Evolutionary conservation across 2,888 invertebrate genomes (phyloP).

Genomic region (Drosophila monieri): DNA sequence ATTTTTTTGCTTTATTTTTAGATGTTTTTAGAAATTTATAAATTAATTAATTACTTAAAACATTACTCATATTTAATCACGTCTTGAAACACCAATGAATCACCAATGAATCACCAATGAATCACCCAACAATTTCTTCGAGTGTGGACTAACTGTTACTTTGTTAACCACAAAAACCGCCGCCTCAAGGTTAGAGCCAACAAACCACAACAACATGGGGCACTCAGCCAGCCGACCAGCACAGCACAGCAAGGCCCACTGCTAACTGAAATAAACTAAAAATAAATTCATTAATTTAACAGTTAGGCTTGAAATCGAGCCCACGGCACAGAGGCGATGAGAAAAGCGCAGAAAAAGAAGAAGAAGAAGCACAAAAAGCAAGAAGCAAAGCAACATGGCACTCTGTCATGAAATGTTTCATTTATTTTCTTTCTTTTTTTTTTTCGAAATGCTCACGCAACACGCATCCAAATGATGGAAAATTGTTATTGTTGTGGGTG

Average conservation of each 20-base stretch:
- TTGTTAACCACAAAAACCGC: conserved; percentile 52
- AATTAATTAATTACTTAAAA: too few relatives aligned
- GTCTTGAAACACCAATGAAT: too few relatives aligned
- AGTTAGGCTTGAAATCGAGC: conserved; percentile 59
- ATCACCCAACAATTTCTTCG: background rate
- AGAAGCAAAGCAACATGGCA: conserved; percentile 32
- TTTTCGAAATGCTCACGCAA: conserved; percentile 30
- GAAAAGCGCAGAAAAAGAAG: background rate
- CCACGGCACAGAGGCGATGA: conserved; percentile 25
- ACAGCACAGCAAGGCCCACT: conserved; percentile 13
- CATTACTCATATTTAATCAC: too few relatives aligned
- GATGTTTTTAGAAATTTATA: too few relatives aligned
- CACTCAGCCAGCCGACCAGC: conserved; percentile 31
- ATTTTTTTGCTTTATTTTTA: too few relatives aligned
- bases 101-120: too few relatives aligned
- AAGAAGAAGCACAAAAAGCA: too few relatives aligned
- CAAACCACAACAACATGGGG: conserved; percentile 35
- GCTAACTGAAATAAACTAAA: conserved; percentile 49
- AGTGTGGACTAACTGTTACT: conserved; percentile 42
- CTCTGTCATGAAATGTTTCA: conserved; percentile 37
- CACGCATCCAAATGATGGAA: conserved; percentile 33
- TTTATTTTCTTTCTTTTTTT: conserved; percentile 8
- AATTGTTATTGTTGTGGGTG: conserved; percentile 21
- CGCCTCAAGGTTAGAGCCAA: conserved; percentile 60
- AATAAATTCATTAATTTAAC: conserved; percentile 65